Base-by-base conservation (phyloP, 2,113 vertebrate genomes). In the Lagopus muta region DNA sequence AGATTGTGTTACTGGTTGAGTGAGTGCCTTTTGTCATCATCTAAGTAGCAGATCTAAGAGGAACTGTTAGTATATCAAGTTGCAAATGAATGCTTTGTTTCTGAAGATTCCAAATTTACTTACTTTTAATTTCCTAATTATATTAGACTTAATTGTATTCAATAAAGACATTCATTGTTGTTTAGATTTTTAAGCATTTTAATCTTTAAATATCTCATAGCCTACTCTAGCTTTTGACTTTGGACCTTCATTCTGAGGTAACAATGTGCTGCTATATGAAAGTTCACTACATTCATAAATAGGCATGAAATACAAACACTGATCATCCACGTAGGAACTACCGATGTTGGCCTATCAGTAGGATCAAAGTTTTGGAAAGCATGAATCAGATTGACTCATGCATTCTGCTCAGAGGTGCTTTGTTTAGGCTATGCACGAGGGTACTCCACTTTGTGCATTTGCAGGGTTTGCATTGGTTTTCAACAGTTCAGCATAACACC, bases 401-500 rank as follows among this genome's bases (percentile, higher is more conserved):
- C 8, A 8, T 47, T 22, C 52, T 40, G 12, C 47, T 36, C n/a
- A 19, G 19, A 30, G 58, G 34, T 60, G 57, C 71, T 45, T 10
- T 62, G 66, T 38, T 54, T 52, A 34, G 28, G 21, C 65, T 43
- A 11, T 42, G 50, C 13, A 1, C 32, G 18, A n/a, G 28, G 45
- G 22, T 34, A 4, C 40, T 65, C 30, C 42, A 11, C 19, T 9
- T 2, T 18, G 34, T 22, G 47, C 11, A 0, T 57, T 45, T 52
- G 58, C 36, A 78, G 32, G 36, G 36, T 57, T 58, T 54, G 19
- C 43, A 17, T 32, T 20, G 58, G 38, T 57, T 87, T 83, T 58
- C 74, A 45, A 1, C n/a, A 12, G 2, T 54, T 34, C 6, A 8
- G 0, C 32, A 28, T 14, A n/a, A 25, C n/a, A 10, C 36, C 22